Evolutionary conservation across 2,797 vertebrate species (phyloP).

Genomic region (Myotis planiceps): DNA sequence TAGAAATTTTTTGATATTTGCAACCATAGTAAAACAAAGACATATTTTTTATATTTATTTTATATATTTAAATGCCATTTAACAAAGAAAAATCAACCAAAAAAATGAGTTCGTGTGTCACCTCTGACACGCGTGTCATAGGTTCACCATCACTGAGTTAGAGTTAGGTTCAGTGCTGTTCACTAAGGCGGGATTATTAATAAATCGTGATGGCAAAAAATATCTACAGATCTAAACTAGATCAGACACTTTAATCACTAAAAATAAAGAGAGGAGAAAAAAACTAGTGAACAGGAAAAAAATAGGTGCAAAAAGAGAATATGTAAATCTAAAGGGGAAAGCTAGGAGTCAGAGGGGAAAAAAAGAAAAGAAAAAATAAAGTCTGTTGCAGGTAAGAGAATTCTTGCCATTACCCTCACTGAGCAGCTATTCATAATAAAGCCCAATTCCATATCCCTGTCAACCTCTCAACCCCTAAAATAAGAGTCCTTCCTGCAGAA

Average conservation of each 20-base stretch:
- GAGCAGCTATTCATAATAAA: neutral
- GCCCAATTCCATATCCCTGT: neutral
- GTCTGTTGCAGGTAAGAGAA: neutral
- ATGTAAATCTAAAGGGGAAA: constrained; percentile 1
- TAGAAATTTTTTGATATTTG: too few relatives aligned
- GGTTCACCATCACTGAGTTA: neutral
- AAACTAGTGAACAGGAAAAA: neutral
- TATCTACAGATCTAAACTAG: neutral
- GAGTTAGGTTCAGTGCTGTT: neutral
- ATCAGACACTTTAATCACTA: neutral
- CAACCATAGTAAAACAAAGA: too few relatives aligned
- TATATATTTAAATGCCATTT: too few relatives aligned
- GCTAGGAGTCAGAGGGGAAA: neutral
- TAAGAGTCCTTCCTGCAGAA: neutral
- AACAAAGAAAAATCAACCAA: too few relatives aligned
- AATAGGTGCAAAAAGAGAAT: neutral
- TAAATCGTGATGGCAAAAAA: neutral
- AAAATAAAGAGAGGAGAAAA: neutral
- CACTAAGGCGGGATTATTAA: neutral
- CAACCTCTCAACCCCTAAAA: neutral
- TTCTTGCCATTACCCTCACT: neutral
- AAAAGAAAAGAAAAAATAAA: neutral
- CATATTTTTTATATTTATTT: too few relatives aligned
- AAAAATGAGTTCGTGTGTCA: too few relatives aligned
- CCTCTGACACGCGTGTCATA: too few relatives aligned